Evolutionary conservation across 2,888 invertebrate species (phyloP).

Genomic region (Leptinotarsa juncta): DNA sequence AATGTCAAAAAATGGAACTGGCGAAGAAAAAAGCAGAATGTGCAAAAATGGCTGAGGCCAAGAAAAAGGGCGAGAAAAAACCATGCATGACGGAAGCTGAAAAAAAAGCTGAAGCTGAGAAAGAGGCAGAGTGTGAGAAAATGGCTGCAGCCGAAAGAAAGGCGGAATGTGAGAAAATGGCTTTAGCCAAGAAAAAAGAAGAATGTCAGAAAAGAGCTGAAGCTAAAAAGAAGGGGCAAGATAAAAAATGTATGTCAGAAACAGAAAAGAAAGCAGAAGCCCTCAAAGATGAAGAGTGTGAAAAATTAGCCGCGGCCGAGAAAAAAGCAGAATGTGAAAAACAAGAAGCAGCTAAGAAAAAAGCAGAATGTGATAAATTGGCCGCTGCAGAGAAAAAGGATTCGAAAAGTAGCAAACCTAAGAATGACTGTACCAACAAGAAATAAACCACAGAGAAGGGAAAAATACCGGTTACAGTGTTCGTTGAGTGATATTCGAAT

Average conservation of each 20-base stretch:
- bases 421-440: background rate
- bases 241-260: background rate
- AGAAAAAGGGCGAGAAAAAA: conserved; percentile 11
- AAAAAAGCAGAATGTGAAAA: conserved; percentile 20
- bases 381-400: background rate
- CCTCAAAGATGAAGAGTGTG: background rate
- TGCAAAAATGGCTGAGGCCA: conserved; percentile 3
- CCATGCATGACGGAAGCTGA: background rate
- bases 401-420: background rate
- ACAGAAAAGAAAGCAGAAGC: conserved; percentile 7
- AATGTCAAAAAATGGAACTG: conserved; percentile 5
- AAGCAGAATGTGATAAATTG: background rate
- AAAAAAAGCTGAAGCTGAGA: conserved; percentile 4
- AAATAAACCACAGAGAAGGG: background rate
- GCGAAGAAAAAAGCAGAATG: conserved; percentile 12
- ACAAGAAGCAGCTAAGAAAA: background rate
- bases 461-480: background rate
- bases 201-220: conserved; percentile 1
- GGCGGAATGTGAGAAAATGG: background rate
- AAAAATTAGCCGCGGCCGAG: conserved; percentile 6
- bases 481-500: too few species aligned
- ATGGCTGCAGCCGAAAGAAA: conserved; percentile 8
- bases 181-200: conserved; percentile 7
- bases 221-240: conserved; percentile 12
- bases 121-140: conserved; percentile 9